These are phyloP conservation scores for Thamnophis sirtalis DNA, from an alignment of 2,113 vertebrate genomes.

Conservation along the genomic window DNA sequence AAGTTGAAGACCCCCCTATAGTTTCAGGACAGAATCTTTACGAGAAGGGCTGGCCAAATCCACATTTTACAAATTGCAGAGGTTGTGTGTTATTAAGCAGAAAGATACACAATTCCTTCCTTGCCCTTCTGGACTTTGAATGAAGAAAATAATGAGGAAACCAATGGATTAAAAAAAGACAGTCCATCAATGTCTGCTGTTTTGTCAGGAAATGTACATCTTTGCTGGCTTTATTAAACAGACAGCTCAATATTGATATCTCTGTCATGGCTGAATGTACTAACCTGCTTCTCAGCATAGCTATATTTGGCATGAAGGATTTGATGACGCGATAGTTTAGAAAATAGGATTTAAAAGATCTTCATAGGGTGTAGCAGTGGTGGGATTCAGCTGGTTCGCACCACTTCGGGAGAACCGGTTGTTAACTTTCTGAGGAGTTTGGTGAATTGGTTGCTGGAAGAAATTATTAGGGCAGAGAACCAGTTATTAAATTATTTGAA, in stretches of 20 bases:
- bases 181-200: background rate
- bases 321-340: background rate
- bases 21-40: background rate
- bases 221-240: background rate
- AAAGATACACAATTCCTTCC: background rate
- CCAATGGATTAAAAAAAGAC: background rate
- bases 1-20: fast-evolving
- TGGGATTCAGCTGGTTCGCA: too few relatives aligned
- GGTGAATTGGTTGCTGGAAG: too few relatives aligned
- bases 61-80: background rate
- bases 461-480: too few relatives aligned
- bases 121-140: background rate
- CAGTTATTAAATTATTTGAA: too few relatives aligned
- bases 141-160: background rate
- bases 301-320: background rate
- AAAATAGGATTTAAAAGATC: background rate
- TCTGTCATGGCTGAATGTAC: background rate
- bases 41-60: background rate
- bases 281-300: background rate
- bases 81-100: background rate
- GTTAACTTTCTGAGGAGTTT: too few relatives aligned
- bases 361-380: background rate
- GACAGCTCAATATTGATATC: background rate
- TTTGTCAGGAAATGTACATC: background rate
- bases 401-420: too few relatives aligned